Percentiles rank a stretch among this genome's conserved stretches.
These are phyloP conservation scores for Varroa destructor DNA, from an alignment of 1,140 invertebrate species.

Conservation along the genomic window DNA sequence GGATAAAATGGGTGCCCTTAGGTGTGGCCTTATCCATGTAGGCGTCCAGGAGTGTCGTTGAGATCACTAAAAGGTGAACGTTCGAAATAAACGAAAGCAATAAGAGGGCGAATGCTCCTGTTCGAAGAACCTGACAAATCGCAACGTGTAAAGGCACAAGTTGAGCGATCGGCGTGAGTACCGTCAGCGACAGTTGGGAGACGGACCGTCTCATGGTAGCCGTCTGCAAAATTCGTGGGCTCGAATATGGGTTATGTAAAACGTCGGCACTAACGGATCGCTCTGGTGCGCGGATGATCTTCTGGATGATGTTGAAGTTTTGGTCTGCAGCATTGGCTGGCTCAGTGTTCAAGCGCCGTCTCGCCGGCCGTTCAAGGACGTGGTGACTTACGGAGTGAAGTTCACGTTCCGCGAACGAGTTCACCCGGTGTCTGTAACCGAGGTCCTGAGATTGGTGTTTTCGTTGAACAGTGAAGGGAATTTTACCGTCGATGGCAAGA, in stretches of 20 bases:
- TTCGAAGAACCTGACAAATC: background rate
- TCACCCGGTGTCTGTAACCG: background rate
- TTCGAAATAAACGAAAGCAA: background rate
- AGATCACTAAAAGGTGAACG: conserved; percentile 12
- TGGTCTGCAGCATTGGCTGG: background rate
- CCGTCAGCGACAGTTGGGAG: background rate
- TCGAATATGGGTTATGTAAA: background rate
- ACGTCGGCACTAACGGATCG: conserved; percentile 16
- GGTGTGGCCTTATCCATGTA: background rate
- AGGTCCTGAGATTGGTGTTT: conserved; percentile 11
- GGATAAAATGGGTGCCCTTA: background rate
- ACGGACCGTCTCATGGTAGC: background rate
- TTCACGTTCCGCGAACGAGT: conserved; percentile 8
- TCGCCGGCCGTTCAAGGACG: background rate
- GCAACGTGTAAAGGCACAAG: background rate
- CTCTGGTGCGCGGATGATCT: background rate
- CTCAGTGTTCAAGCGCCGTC: conserved; percentile 23
- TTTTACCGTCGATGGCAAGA: background rate
- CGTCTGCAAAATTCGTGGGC: background rate
- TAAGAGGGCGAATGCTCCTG: background rate
- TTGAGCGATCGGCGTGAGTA: conserved; percentile 14
- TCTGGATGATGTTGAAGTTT: conserved; percentile 1
- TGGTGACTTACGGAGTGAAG: background rate
- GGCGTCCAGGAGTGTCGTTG: conserved; percentile 4
- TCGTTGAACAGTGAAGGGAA: conserved; percentile 12